Base-by-base conservation (phyloP, 2,888 invertebrate genomes). In the Melinaea marsaeus region DNA sequence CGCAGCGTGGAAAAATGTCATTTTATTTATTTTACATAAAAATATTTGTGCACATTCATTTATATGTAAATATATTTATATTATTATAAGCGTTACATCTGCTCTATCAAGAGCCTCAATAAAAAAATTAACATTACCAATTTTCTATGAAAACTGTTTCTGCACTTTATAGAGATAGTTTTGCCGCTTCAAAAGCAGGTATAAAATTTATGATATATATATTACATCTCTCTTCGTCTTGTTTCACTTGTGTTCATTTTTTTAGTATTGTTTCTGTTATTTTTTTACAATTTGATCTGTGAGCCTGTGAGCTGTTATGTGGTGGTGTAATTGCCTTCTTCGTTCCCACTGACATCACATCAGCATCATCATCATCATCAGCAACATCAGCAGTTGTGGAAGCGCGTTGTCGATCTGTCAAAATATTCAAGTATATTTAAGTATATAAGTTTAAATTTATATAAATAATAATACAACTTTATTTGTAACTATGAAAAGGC, bases 291-390 rank as follows among this genome's bases (percentile, higher is more conserved):
- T 22, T 22, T 22, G 22, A 48, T 9, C 13, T 71, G 77, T 54
- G 83, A 95, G 95, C 93, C 4, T 95, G 95, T 78, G 86, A 92
- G 65, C 83, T 95, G 67, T 86, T 94, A 72, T 83, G 92, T 2
- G 83, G 89, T 58, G 95, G 95, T 7, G 93, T 95, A 37, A 93
- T 94, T 34, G 95, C 95, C 60, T 92, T 96, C 75, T 95, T 95
- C 77, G 95, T 95, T 0, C 95, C 91, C 62, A 89, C 91, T 65
- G 90, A 90, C 67, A 74, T 79, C 3, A 79, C 78, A 75, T 92
- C 90, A 7, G 83, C 22, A 22, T 22, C 22, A 22, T 22, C 22
- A 22, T 22, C 22, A 22, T 22, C 22, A 22, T 22, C 22, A 22
- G 22, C 22, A 22, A 22, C 22, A 22, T 22, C 88, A 2, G 72